Conservation (phyloP, 2,888 invertebrate genomes). For the Metopia argyrocephala region DNA sequence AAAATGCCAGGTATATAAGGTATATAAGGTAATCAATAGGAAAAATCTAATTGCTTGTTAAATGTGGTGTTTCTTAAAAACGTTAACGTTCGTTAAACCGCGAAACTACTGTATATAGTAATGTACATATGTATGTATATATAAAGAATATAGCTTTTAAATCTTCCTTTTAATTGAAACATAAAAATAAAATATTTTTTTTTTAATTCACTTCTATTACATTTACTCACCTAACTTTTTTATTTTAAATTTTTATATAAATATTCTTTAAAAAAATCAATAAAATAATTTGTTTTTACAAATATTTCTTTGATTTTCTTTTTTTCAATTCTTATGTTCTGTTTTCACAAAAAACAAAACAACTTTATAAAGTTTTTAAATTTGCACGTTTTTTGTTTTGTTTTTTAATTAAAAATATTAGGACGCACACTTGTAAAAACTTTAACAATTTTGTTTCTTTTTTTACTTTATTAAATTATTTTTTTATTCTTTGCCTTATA, state of each 20-base stretch:
- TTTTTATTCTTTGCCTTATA: conserved; percentile 6
- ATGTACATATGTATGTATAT: too few species aligned
- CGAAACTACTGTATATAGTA: too few species aligned
- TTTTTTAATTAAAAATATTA: not conserved
- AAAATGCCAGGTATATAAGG: too few species aligned
- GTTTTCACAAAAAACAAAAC: conserved; percentile 23
- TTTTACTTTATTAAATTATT: conserved; percentile 41
- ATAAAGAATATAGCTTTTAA: too few species aligned
- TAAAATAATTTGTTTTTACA: conserved; percentile 25
- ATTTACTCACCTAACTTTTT: conserved; percentile 53
- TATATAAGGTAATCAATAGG: too few species aligned
- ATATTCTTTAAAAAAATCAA: conserved; percentile 23
- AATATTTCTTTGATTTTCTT: conserved; percentile 33
- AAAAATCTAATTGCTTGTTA: too few species aligned
- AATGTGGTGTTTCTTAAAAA: too few species aligned
- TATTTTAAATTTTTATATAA: not conserved
- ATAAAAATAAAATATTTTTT: too few species aligned
- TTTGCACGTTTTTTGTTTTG: conserved; percentile 43
- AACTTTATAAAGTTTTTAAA: conserved; percentile 43
- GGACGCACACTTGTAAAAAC: conserved; percentile 57
- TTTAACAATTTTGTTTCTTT: conserved; percentile 17
- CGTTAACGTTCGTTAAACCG: too few species aligned
- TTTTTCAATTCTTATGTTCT: not conserved
- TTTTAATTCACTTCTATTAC: not conserved
- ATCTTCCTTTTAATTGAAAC: too few species aligned